Percentiles rank a stretch among this genome's conserved stretches.
Conservation (phyloP, 2,113 vertebrate species). For the Cichladusa arquata region DNA sequence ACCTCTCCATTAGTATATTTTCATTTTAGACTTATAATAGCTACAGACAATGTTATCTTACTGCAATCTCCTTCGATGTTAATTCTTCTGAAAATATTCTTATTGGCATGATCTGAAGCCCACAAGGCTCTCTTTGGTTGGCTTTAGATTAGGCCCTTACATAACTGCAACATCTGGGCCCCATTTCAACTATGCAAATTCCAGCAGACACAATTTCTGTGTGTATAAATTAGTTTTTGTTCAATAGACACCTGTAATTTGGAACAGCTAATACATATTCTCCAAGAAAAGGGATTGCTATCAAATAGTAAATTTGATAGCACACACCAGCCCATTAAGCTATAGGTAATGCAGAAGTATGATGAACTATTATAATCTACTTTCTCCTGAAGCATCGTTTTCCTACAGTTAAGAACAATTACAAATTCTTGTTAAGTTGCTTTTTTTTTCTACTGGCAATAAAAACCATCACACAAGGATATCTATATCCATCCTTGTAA, state of each 20-base stretch:
- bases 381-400: neutral
- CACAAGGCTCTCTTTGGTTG: neutral
- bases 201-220: neutral
- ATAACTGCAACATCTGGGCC: slow-evolving; percentile 43
- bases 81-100: slow-evolving; percentile 21
- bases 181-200: neutral
- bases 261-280: neutral
- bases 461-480: neutral
- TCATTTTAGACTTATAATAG: neutral
- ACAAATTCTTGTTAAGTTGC: neutral
- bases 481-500: neutral
- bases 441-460: neutral
- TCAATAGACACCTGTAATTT: neutral
- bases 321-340: neutral
- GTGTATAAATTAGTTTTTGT: neutral
- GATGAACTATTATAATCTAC: neutral
- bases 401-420: neutral
- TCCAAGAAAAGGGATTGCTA: neutral
- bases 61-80: neutral
- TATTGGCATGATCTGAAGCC: neutral
- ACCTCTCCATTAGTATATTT: neutral
- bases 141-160: slow-evolving; percentile 46
- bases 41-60: neutral
- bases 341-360: neutral
- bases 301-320: neutral